Conservation (phyloP, 2,797 vertebrate genomes). For the Synanceia verrucosa region DNA sequence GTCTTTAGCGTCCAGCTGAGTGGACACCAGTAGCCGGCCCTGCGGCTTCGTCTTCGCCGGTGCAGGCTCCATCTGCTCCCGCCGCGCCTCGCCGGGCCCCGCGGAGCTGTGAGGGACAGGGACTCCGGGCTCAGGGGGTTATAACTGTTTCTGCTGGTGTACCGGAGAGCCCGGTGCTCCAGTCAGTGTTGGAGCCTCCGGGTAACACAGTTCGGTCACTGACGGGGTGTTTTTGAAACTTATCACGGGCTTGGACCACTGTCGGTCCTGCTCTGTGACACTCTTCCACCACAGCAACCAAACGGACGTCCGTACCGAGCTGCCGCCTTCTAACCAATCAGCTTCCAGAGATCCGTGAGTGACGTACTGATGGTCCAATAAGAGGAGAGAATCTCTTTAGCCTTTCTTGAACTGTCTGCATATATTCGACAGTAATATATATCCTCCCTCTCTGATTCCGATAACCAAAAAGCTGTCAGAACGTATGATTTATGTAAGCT, state of each 20-base stretch:
- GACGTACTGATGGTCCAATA: constrained; percentile 48
- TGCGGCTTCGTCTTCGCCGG: constrained; percentile 83
- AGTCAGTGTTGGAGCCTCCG: constrained; percentile 22
- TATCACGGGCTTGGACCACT: constrained; percentile 45
- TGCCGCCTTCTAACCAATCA: constrained; percentile 55
- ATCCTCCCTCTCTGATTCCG: too few species aligned
- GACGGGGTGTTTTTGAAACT: constrained; percentile 61
- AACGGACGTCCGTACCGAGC: constrained; percentile 71
- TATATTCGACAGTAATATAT: too few species aligned
- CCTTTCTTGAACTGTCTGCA: too few species aligned
- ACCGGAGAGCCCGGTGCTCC: constrained; percentile 19
- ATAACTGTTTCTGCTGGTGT: constrained; percentile 24
- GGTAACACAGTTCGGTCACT: neutral
- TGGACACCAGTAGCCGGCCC: constrained; percentile 89
- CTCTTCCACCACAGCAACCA: constrained; percentile 60
- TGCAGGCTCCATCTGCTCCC: constrained; percentile 84
- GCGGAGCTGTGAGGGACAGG: constrained; percentile 59
- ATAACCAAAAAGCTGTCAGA: too few species aligned
- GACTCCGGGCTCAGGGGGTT: constrained; percentile 36
- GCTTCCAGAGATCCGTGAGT: neutral
- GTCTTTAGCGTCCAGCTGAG: constrained; percentile 94
- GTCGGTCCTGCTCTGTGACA: constrained; percentile 52
- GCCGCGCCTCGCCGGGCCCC: constrained; percentile 72
- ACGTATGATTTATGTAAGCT: too few species aligned
- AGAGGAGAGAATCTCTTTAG: neutral